A percentile compares a stretch with the other conserved stretches of the same genome.
Evolutionary conservation across 2,888 invertebrate species (phyloP).

Genomic region (Cerastoderma edule): DNA sequence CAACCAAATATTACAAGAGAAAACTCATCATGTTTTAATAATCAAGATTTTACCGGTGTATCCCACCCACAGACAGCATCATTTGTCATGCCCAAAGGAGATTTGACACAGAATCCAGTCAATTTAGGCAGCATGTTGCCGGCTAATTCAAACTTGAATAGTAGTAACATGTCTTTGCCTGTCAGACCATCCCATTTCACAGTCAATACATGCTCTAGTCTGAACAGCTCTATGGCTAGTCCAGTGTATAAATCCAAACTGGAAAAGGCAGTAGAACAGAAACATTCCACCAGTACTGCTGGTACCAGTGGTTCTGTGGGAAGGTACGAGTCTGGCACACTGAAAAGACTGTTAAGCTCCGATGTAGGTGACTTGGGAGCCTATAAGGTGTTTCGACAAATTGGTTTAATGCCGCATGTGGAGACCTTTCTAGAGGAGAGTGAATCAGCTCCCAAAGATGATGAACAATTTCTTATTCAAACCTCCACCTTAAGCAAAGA

Average conservation of each 20-base stretch:
- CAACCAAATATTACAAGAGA: background rate
- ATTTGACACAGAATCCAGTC: conserved; percentile 7
- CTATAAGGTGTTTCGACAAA: background rate
- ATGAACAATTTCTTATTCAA: background rate
- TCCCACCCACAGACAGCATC: background rate
- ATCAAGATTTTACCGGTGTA: background rate
- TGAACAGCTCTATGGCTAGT: background rate
- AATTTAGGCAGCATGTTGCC: conserved; percentile 8
- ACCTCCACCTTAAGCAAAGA: background rate
- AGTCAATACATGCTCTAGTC: background rate
- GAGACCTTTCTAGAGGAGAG: background rate
- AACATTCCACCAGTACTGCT: conserved; percentile 6
- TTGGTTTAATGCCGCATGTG: background rate
- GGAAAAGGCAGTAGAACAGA: conserved; percentile 55
- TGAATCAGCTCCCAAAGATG: background rate
- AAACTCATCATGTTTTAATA: background rate
- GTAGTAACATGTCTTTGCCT: background rate
- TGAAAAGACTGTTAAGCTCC: conserved; percentile 15
- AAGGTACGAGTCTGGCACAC: background rate
- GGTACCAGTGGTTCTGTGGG: too few relatives aligned
- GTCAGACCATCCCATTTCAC: background rate
- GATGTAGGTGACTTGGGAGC: background rate
- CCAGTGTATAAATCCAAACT: conserved; percentile 52
- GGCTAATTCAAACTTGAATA: background rate
- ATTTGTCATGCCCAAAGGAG: background rate